Percentiles rank a stretch among this genome's conserved stretches.
Conservation (phyloP, 2,113 vertebrate species). For the Xiphias gladius region DNA sequence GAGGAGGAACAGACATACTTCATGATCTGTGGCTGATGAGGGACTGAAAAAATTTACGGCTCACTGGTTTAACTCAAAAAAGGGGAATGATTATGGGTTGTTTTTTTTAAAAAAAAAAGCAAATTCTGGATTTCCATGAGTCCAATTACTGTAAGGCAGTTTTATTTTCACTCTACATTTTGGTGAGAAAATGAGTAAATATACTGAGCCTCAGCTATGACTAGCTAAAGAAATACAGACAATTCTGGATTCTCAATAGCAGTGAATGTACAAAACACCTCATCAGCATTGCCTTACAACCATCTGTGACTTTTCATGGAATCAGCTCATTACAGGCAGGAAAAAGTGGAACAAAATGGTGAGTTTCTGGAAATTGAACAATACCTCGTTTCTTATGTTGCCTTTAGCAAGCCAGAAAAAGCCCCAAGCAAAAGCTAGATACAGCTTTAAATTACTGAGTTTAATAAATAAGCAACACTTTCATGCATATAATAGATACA, state of each 20-base stretch:
- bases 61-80: not conserved
- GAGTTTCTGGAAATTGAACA: not conserved
- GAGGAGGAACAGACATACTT: not conserved
- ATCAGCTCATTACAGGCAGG: not conserved
- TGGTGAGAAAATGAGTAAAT: not conserved
- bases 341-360: not conserved
- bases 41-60: not conserved
- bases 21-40: not conserved
- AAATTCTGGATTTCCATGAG: not conserved
- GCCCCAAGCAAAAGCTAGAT: not conserved
- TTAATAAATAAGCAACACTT: too few relatives aligned
- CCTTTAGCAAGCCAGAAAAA: not conserved
- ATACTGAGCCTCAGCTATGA: not conserved
- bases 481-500: not conserved
- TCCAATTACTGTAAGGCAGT: not conserved
- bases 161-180: too few relatives aligned
- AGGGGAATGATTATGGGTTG: too few relatives aligned
- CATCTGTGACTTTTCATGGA: slow-evolving; percentile 5
- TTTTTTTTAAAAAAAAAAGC: too few relatives aligned
- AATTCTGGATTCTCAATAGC: not conserved
- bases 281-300: not conserved
- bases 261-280: not conserved
- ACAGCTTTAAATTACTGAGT: too few relatives aligned
- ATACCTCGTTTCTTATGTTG: not conserved
- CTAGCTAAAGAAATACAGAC: not conserved